Conservation (phyloP, 2,797 vertebrate genomes). For the Coccyzus lansbergi region DNA sequence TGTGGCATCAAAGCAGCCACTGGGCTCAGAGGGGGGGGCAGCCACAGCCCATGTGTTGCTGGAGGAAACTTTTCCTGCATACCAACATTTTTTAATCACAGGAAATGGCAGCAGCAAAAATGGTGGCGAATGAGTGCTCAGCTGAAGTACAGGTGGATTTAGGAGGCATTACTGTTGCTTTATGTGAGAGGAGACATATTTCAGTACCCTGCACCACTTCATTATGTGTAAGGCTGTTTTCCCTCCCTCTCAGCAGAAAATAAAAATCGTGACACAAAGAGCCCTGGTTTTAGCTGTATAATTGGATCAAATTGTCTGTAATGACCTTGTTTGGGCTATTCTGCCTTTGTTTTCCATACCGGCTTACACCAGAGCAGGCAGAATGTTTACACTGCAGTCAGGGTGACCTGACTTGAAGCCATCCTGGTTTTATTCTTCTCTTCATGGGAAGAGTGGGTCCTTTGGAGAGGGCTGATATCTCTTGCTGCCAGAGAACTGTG, state of each 20-base stretch:
- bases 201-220: neutral
- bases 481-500: neutral
- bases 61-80: conserved; percentile 44
- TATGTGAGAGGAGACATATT: neutral
- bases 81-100: neutral
- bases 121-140: neutral
- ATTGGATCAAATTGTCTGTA: conserved; percentile 34
- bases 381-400: neutral
- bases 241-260: neutral
- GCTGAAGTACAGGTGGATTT: neutral
- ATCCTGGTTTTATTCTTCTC: conserved; percentile 22
- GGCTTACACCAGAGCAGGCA: conserved; percentile 21
- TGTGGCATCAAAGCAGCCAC: conserved; percentile 41
- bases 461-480: neutral
- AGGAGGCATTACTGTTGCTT: neutral
- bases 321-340: conserved; percentile 33
- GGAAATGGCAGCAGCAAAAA: neutral
- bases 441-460: neutral
- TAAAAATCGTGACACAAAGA: neutral
- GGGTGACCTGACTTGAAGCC: conserved; percentile 44
- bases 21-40: neutral
- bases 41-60: neutral
- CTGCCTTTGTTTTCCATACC: conserved; percentile 31
- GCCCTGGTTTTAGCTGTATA: neutral
- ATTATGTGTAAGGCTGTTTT: neutral